Base-by-base conservation (phyloP, 1,140 invertebrate species). In the Campoletis sonorensis region DNA sequence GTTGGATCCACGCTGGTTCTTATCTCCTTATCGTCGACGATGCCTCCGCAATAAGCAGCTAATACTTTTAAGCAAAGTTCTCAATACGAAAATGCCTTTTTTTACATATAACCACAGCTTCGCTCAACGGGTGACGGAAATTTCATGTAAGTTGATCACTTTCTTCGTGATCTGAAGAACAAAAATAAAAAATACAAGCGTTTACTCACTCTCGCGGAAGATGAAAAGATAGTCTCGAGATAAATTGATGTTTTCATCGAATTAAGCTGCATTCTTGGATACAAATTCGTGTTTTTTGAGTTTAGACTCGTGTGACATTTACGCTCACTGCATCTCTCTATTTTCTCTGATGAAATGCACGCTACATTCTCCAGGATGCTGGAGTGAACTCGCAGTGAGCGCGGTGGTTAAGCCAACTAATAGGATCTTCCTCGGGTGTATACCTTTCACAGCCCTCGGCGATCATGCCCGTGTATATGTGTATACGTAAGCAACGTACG, bases 31-130 rank as follows among this genome's bases (percentile, higher is more conserved):
- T 58, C 16, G 5, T 27, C n/a, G 30, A 58, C 27, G 45, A 58
- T 30, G 5, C 79, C 61, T 72, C 64, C n/a, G n/a, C 71, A 80
- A 80, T 83, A 80, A 83, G 79, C 79, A 78, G 79, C 37, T 45
- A 45, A 54, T 71, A 5, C 45, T 72, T 37, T 73, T 73, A 13
- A 13, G 13, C 4, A 79, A 79, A 73, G 58, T 51, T 54, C 30
- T n/a, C 51, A 79, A 79, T 79, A 71, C 4, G 27, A 64, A 23
- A 64, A 23, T 10, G 58, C 5, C 21, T 64, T 13, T 23, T 16
- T 11, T 26, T 13, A 18, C 7, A 51, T 51, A 51, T n/a, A n/a
- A n/a, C n/a, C n/a, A n/a, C n/a, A n/a, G n/a, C n/a, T n/a, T n/a
- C n/a, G n/a, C n/a, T n/a, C n/a, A n/a, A n/a, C n/a, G n/a, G n/a